phyloP scores from a whole-genome alignment of 2,888 invertebrate genomes.

The Druceiella hillmani region DNA sequence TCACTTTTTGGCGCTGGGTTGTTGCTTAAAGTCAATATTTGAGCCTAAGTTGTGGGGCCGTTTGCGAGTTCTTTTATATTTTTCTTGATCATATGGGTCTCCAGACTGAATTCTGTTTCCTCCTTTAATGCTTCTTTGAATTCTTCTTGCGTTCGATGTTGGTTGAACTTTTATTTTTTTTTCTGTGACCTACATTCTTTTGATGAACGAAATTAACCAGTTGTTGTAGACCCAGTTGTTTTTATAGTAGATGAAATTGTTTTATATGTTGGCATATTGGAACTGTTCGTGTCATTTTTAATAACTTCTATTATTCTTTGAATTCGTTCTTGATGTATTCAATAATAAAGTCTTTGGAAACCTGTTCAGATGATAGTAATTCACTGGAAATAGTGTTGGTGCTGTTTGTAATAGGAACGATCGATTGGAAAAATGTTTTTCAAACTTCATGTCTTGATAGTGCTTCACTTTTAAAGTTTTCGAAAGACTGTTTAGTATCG shows the following conservation, averaged over 20 bases:
- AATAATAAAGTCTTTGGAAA: constrained; percentile 4
- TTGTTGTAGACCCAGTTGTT: not conserved
- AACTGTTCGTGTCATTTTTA: constrained; percentile 2
- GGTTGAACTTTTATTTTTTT: constrained; percentile 3
- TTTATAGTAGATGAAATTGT: not conserved
- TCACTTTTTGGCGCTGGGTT: no score
- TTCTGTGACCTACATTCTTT: constrained; percentile 2
- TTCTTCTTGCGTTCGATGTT: constrained; percentile 2
- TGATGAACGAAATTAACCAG: constrained; percentile 3
- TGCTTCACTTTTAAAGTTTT: constrained; percentile 3
- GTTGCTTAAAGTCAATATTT: constrained; percentile 1
- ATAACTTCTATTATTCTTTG: constrained; percentile 6
- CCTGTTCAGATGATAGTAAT: constrained; percentile 1
- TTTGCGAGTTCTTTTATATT: constrained; percentile 4
- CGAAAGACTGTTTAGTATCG: no score
- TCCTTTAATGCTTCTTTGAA: constrained; percentile 6
- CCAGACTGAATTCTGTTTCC: constrained; percentile 2
- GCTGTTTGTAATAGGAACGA: no score
- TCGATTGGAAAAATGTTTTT: no score
- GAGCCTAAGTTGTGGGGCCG: not conserved
- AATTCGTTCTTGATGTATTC: constrained; percentile 2
- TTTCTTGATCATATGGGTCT: not conserved
- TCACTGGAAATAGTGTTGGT: constrained; percentile 5
- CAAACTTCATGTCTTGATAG: constrained; percentile 1
- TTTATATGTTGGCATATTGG: not conserved